Evolutionary conservation across 1,140 invertebrate species (phyloP).

Genomic region (Oppia nitens): DNA sequence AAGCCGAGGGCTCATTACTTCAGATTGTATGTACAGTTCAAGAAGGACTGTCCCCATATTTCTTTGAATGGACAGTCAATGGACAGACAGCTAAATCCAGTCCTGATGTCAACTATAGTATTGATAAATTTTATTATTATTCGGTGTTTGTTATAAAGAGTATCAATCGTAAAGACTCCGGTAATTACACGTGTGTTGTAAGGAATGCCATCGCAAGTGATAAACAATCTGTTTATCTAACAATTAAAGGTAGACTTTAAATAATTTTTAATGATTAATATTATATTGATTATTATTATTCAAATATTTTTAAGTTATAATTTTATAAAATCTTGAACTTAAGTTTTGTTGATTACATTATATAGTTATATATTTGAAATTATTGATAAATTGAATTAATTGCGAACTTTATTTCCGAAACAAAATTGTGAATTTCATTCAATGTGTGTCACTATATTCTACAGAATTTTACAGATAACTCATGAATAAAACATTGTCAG

Average conservation of each 20-base stretch:
- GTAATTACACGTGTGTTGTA: constrained; percentile 55
- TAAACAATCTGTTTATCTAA: constrained; percentile 36
- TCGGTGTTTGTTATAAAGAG: constrained; percentile 27
- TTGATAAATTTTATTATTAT: constrained; percentile 13
- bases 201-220: constrained; percentile 45
- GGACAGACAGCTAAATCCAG: neutral
- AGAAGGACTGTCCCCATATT: constrained; percentile 2
- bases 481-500: too few relatives aligned
- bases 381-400: too few relatives aligned
- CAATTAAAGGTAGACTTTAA: constrained; percentile 13
- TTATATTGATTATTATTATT: too few relatives aligned
- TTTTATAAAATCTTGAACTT: too few relatives aligned
- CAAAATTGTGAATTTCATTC: too few relatives aligned
- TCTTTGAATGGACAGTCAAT: constrained; percentile 13
- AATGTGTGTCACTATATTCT: too few relatives aligned
- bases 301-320: too few relatives aligned
- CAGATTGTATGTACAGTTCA: constrained; percentile 1
- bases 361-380: too few relatives aligned
- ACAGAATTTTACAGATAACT: too few relatives aligned
- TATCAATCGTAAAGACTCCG: constrained; percentile 37
- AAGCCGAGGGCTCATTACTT: constrained; percentile 6
- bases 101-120: neutral
- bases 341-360: too few relatives aligned
- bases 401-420: too few relatives aligned
- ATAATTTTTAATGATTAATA: neutral